Evolutionary conservation across 2,888 invertebrate species (phyloP).

Genomic region (Oscheius sp.): DNA sequence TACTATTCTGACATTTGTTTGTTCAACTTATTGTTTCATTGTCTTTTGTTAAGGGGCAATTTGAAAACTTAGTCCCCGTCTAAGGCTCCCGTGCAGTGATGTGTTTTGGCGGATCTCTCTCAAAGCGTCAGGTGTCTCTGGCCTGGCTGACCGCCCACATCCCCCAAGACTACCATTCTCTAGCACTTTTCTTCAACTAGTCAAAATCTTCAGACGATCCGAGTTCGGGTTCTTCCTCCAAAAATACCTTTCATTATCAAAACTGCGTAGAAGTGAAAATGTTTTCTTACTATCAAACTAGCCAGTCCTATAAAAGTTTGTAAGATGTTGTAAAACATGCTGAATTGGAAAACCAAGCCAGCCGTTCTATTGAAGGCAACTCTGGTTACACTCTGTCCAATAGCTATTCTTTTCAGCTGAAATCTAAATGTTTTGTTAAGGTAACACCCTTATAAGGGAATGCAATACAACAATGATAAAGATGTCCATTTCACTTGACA

Average conservation of each 20-base stretch:
- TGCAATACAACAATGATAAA: too few species aligned
- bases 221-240: not conserved
- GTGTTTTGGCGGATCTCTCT: slow-evolving; percentile 28
- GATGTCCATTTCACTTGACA: not conserved
- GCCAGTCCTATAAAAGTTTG: too few species aligned
- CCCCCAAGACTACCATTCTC: slow-evolving; percentile 10
- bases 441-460: too few species aligned
- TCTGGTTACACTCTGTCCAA: too few species aligned
- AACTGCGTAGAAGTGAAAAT: too few species aligned
- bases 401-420: too few species aligned
- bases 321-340: too few species aligned
- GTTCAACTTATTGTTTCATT: not conserved
- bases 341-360: too few species aligned
- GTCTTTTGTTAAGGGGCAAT: not conserved
- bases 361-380: too few species aligned
- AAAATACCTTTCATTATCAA: not conserved
- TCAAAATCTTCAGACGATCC: not conserved
- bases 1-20: slow-evolving; percentile 9
- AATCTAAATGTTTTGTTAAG: too few species aligned
- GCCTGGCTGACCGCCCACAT: slow-evolving; percentile 34
- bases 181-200: not conserved
- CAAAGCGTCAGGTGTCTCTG: slow-evolving; percentile 31
- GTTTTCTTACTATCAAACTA: too few species aligned
- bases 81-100: slow-evolving; percentile 30
- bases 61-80: not conserved